Percentiles rank a stretch among this genome's conserved stretches.
Evolutionary conservation across 2,113 vertebrate species (phyloP).

Genomic region (Alligator sinensis): DNA sequence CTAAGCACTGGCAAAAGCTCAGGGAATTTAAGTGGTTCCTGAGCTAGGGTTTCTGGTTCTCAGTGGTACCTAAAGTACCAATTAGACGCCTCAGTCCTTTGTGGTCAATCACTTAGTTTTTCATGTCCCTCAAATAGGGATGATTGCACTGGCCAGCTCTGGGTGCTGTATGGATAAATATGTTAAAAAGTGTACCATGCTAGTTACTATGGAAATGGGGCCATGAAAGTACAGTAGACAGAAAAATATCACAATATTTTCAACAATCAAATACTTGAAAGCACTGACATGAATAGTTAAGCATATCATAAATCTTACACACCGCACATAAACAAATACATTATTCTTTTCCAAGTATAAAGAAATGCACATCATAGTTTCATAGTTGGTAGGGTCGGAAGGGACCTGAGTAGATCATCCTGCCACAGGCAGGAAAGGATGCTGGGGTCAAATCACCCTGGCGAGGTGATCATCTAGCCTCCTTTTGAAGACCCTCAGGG

Average conservation of each 20-base stretch:
- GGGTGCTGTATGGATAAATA: no score
- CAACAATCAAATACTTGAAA: accelerated
- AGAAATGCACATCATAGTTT: background rate
- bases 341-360: background rate
- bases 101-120: background rate
- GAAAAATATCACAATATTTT: background rate
- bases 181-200: accelerated
- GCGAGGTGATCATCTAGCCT: no score
- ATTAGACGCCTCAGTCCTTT: background rate
- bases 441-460: no score
- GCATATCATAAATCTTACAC: background rate
- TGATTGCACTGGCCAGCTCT: no score
- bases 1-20: background rate
- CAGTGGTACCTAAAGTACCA: background rate
- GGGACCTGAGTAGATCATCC: no score
- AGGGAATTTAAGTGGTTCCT: background rate
- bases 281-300: background rate
- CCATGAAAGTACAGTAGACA: background rate
- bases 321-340: background rate
- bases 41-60: background rate
- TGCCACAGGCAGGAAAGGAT: no score
- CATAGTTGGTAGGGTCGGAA: no score
- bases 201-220: background rate
- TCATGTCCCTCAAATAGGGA: background rate
- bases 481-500: no score